Percentiles rank a stretch among this genome's conserved stretches.
Evolutionary conservation across 2,797 vertebrate species (phyloP).

Genomic region (Acridotheres tristis): DNA sequence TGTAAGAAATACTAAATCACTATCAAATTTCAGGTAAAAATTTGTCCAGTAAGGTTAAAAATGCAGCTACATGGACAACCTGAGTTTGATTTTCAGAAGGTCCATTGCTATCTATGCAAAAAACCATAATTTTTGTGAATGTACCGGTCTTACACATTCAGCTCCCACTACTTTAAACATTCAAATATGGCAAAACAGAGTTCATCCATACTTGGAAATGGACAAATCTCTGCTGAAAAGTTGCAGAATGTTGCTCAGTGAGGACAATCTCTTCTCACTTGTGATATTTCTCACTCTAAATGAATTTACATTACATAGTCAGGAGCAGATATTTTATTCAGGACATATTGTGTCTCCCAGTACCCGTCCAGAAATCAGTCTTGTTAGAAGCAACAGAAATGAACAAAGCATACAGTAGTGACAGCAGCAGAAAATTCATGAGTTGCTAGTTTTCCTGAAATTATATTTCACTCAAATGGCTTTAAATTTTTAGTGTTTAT

Average conservation of each 20-base stretch:
- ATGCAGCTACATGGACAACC: background rate
- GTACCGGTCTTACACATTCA: fast-evolving
- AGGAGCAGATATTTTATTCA: background rate
- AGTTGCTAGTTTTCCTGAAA: background rate
- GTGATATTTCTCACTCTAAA: background rate
- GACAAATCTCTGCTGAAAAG: background rate
- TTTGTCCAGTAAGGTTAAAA: background rate
- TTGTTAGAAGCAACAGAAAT: background rate
- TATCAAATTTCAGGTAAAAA: background rate
- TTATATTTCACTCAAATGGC: background rate
- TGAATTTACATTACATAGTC: background rate
- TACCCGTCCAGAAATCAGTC: background rate
- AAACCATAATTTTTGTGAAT: background rate
- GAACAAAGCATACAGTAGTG: background rate
- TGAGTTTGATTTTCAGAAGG: background rate
- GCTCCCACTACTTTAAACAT: background rate
- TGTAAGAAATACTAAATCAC: background rate
- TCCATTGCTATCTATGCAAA: background rate
- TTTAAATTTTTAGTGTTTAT: background rate
- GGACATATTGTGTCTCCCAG: background rate
- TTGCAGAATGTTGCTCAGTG: background rate
- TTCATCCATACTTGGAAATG: background rate
- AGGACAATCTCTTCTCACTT: background rate
- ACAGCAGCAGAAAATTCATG: background rate
- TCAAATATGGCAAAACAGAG: background rate